Percentiles rank a stretch among this genome's conserved stretches.
Conservation (phyloP, 2,888 invertebrate species). For the Ennomos erosarius region DNA sequence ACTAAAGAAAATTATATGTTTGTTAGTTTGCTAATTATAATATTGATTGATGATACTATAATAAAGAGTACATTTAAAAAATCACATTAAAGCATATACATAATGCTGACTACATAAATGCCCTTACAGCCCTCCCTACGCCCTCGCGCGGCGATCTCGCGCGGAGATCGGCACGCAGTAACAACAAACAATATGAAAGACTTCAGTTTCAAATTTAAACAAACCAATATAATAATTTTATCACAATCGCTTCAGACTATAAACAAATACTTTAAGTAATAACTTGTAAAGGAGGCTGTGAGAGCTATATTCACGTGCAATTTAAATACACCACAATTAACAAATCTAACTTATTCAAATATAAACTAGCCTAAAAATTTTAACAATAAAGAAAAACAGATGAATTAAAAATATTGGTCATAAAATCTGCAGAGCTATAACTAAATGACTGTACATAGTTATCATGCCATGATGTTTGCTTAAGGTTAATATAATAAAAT, state of each 20-base stretch:
- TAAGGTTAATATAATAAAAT: constrained; percentile 65
- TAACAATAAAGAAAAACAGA: constrained; percentile 81
- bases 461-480: constrained; percentile 83
- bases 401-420: constrained; percentile 81
- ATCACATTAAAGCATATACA: constrained; percentile 86
- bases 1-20: constrained; percentile 78
- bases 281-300: constrained; percentile 76
- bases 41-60: constrained; percentile 83
- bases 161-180: constrained; percentile 62
- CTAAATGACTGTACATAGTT: constrained; percentile 77
- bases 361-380: constrained; percentile 85
- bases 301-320: constrained; percentile 80
- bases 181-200: constrained; percentile 74
- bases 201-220: constrained; percentile 57
- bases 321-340: constrained; percentile 83
- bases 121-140: constrained; percentile 76
- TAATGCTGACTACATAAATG: constrained; percentile 85
- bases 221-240: constrained; percentile 74
- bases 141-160: constrained; percentile 39
- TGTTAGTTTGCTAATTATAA: constrained; percentile 84
- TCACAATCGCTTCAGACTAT: constrained; percentile 82
- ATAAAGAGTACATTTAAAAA: constrained; percentile 85
- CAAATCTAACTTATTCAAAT: constrained; percentile 84
- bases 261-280: constrained; percentile 68
- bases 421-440: constrained; percentile 82